Base-by-base conservation (phyloP, 2,888 invertebrate genomes). In the Eueremaeus valkanovi region DNA sequence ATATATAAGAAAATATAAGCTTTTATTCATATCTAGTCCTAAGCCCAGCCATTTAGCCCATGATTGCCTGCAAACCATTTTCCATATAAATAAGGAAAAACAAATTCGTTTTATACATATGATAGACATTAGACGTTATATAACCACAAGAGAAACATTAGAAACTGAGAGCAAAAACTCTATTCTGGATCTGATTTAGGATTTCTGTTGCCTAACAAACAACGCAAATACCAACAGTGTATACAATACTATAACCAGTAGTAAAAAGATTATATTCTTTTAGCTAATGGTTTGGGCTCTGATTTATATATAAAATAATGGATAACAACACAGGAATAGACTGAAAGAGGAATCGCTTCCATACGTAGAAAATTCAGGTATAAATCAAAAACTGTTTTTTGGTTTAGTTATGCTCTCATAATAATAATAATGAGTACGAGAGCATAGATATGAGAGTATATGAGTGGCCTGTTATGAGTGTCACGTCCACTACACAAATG, bases 61-160 rank as follows among this genome's bases (percentile, higher is more conserved):
- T 24, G 55, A 27, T 55, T 27, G 55, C 55, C 16, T 42, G 9
- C 42, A 42, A 11, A 11, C 16, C 42, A 42, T 42, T 11, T 42
- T 42, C 42, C 9, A 6, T 51, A 27, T 61, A 61, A 45, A 45
- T 45, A 45, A 18, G 16, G 16, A 16, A 29, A 29, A 61, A 29
- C n/a, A 61, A 61, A 61, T 31, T 6, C 3, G 8, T 31, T 31
- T 45, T 27, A 27, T 61, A 61, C 31, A 61, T 61, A 24, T 55
- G 6, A 27, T 24, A 55, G 55, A 31, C 61, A 61, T 55, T 55
- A 55, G 18, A 55, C 55, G 21, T 18, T 21, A 55, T 55, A 18
- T 29, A 61, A 31, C 61, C 61, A 61, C 61, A 61, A 61, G 61
- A 61, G 61, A 31, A 61, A 61, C 61, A 61, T 61, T 61, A 61